A percentile compares a stretch with the other conserved stretches of the same genome.
phyloP scores from a whole-genome alignment of 2,797 vertebrate species.

The Saguinus oedipus region DNA sequence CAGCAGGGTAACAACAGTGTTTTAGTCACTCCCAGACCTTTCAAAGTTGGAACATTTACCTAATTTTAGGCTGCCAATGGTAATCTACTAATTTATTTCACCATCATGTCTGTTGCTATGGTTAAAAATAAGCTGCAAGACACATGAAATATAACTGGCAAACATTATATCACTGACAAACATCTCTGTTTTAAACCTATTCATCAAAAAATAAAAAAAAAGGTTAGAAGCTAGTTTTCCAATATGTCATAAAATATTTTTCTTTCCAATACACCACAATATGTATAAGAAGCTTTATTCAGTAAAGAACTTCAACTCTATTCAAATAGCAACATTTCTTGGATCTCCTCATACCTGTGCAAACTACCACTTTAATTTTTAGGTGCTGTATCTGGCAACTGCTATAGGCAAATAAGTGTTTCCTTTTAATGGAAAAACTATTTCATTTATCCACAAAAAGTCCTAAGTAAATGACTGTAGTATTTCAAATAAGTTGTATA shows the following conservation, averaged over 20 bases:
- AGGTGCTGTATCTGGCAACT: not conserved
- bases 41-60: not conserved
- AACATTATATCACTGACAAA: slow-evolving; percentile 52
- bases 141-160: slow-evolving; percentile 46
- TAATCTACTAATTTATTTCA: slow-evolving; percentile 61
- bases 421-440: slow-evolving; percentile 33
- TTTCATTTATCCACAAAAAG: not conserved
- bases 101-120: slow-evolving; percentile 49
- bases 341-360: not conserved
- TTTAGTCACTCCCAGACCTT: not conserved
- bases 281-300: not conserved
- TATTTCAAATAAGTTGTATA: slow-evolving; percentile 35
- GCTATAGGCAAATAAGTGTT: not conserved
- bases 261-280: not conserved
- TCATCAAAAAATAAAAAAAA: slow-evolving; percentile 55
- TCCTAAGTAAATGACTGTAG: not conserved
- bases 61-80: slow-evolving; percentile 40
- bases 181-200: slow-evolving; percentile 54
- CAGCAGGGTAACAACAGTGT: slow-evolving; percentile 30
- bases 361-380: slow-evolving; percentile 45
- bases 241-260: slow-evolving; percentile 41
- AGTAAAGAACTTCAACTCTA: slow-evolving; percentile 17
- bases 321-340: slow-evolving; percentile 35
- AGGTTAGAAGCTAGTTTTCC: slow-evolving; percentile 29
- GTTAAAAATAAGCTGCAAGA: slow-evolving; percentile 63